Evolutionary conservation across 2,888 invertebrate genomes (phyloP).

Genomic region (Xylophagus ater): DNA sequence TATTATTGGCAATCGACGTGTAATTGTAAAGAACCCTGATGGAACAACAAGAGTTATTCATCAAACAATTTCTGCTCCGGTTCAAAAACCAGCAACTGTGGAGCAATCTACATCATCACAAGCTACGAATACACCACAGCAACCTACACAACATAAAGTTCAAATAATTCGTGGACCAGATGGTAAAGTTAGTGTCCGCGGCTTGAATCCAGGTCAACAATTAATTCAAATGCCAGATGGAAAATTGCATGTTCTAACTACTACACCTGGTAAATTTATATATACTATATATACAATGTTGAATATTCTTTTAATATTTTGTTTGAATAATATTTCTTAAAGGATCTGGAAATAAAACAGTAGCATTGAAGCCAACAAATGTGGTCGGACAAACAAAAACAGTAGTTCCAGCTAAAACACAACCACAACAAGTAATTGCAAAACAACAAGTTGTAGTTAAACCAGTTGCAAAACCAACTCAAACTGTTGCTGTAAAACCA

Average conservation of each 20-base stretch:
- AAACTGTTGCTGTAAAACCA: constrained; percentile 19
- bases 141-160: constrained; percentile 55
- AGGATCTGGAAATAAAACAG: constrained; percentile 16
- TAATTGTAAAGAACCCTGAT: constrained; percentile 44
- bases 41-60: constrained; percentile 55
- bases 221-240: constrained; percentile 89
- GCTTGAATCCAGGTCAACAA: constrained; percentile 85
- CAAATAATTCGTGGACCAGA: constrained; percentile 85
- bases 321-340: not conserved
- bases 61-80: constrained; percentile 48
- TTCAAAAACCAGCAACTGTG: constrained; percentile 42
- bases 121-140: constrained; percentile 48
- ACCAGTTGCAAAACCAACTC: constrained; percentile 11
- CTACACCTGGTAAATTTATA: constrained; percentile 33
- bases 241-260: constrained; percentile 65
- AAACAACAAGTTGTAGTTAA: constrained; percentile 18
- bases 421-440: constrained; percentile 10
- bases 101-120: constrained; percentile 53
- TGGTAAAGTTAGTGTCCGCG: constrained; percentile 84
- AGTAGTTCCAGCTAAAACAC: constrained; percentile 8
- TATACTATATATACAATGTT: constrained; percentile 3
- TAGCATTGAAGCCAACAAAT: constrained; percentile 15
- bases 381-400: constrained; percentile 8
- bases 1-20: constrained; percentile 30
- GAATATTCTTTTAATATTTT: constrained; percentile 10